Evolutionary conservation across 2,888 invertebrate genomes (phyloP), one percentile per base, ranked within the genome.

Genomic region (Parelbella ahira): DNA sequence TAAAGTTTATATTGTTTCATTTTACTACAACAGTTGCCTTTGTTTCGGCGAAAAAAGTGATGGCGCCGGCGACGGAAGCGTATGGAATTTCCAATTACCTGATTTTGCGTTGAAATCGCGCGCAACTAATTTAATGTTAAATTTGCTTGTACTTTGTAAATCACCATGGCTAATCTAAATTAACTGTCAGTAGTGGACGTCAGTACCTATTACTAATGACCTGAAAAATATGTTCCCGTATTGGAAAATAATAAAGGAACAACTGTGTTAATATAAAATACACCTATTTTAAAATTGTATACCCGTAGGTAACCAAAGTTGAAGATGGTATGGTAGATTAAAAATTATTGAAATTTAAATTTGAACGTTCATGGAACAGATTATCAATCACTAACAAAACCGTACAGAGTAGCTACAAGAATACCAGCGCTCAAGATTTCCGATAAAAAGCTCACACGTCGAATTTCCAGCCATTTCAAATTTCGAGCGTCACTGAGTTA

Each of bases 401-500:
- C 39, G 44, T 37, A 43, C 39, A 33, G 24, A 13, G 33, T 49
- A 41, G 44, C 32, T 44, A 36, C 29, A 48, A 39, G 64, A 67
- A 68, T 38, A 54, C 49, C 46, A 51, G 47, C 46, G 49, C 44
- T 48, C 51, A 21, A 42, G 34, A 42, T 42, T 34, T 6, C 27
- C 11, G 42, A 34, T 42, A 42, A 42, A 32, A 34, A 29, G 7
- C 36, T 36, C 36, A 21, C 21, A 42, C 34, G 42, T 42, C 34
- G 20, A 34, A 28, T 42, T 42, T 34, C 23, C 34, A 29, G 11
- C 8, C 50, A 57, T 56, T 58, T 59, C 53, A 59, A 60, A 64
- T 54, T 60, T 56, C 54, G 51, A 64, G 63, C 59, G 54, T 50
- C 56, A 58, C 48, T 37, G 45, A 34, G 18, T 42, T 37, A 32